Conservation (phyloP, 2,888 invertebrate species). For the Hemaris fuciformis region DNA sequence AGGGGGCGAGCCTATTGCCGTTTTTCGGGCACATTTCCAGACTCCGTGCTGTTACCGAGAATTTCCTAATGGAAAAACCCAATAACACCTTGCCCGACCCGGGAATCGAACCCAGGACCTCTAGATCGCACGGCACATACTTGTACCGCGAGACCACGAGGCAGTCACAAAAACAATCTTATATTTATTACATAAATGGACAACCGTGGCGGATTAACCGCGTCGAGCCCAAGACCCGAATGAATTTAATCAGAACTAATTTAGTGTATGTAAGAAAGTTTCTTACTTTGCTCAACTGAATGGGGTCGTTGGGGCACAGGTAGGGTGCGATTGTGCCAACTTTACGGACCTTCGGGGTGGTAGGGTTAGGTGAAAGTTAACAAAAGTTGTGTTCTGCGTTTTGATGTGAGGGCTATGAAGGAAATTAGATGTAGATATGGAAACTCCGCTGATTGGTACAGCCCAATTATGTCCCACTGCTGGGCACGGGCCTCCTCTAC, state of each 20-base stretch:
- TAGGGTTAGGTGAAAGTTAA: neutral
- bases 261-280: conserved; percentile 28
- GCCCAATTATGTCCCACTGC: no score
- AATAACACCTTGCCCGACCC: no score
- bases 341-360: neutral
- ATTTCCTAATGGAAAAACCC: no score
- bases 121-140: no score
- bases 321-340: conserved; percentile 8
- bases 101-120: no score
- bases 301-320: conserved; percentile 16
- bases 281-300: conserved; percentile 24
- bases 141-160: no score
- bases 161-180: no score
- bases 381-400: neutral
- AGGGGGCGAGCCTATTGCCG: no score
- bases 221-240: conserved; percentile 10
- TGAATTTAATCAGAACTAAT: conserved; percentile 32
- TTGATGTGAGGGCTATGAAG: neutral
- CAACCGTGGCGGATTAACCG: neutral
- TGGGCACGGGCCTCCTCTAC: no score
- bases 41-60: no score
- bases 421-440: neutral
- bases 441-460: neutral
- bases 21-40: no score
- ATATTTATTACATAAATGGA: conserved; percentile 4